Base-by-base conservation (phyloP, 2,888 invertebrate genomes). In the Caenorhabditis parvicauda region DNA sequence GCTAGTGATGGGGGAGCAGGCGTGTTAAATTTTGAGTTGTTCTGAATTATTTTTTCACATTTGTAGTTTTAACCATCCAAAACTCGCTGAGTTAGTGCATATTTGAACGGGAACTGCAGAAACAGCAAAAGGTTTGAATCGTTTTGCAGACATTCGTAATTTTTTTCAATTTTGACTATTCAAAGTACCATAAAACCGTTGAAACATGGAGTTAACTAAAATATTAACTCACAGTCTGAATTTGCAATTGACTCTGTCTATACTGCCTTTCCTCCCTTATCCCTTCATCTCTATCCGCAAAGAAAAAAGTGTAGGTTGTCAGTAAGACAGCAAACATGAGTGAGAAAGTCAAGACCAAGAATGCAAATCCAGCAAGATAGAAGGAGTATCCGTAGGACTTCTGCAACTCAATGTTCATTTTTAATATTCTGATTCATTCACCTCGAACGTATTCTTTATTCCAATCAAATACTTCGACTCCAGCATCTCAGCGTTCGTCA, bases 401-500 rank as follows among this genome's bases (percentile, higher is more conserved):
- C 76, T 76, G 55, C 19, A 69, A 54, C n/a, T 9, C 14, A 25
- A 17, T 28, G 7, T 9, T 37, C 37, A 7, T 35, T 6, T 17
- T 37, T 51, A 6, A 5, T 28, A 21, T 37, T 7, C 19, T 35
- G 27, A 12, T 22, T 32, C 24, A 1, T 49, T 17, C 22, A 74
- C 72, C 62, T 72, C 74, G 49, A 70, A 77, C 17, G 73, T 73
- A 51, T 76, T 76, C 46, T 71, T 71, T 27, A 77, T 61, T 28
- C 79, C 79, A 29, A 79, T 79, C 35, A 79, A 58, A 54, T 74
- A 79, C 25, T 74, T 70, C 19, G 77, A 78, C 48, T 79, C 79
- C 35, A 79, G 57, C 79, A 79, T 79, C 54, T 79, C 79, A 6
- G 75, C 79, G 52, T 79, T 79, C 37, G 72, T 74, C 76, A 79